Evolutionary conservation across 2,113 vertebrate genomes (phyloP).

Genomic region (Puffinus mauretanicus): DNA sequence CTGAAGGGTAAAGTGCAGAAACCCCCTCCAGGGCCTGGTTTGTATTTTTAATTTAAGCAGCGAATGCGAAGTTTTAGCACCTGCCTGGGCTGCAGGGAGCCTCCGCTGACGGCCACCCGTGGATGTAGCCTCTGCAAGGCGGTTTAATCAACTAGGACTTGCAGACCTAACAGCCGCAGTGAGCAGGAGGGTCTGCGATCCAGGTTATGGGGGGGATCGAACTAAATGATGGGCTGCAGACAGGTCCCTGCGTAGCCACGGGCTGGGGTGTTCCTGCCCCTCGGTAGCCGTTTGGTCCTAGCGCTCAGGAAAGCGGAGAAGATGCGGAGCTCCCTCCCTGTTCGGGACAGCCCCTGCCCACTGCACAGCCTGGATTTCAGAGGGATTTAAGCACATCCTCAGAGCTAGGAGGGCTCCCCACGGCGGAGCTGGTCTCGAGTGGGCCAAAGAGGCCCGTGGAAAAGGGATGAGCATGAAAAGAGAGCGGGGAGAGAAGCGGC

Average conservation of each 20-base stretch:
- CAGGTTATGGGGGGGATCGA: no score
- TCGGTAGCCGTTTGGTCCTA: background rate
- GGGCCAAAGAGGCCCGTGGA: background rate
- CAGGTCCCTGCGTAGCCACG: background rate
- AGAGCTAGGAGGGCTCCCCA: background rate
- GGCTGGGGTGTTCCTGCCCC: background rate
- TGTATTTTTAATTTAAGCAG: background rate
- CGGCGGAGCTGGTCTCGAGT: fast-evolving
- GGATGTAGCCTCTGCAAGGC: background rate
- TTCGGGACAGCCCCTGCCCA: background rate
- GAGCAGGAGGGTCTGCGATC: background rate
- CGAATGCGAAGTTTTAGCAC: background rate
- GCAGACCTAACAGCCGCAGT: background rate
- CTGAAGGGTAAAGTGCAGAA: background rate
- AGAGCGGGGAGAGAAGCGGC: background rate
- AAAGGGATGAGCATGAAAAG: background rate
- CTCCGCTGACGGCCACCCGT: background rate
- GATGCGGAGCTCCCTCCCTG: background rate
- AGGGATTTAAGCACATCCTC: background rate
- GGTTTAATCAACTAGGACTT: fast-evolving
- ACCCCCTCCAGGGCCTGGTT: background rate
- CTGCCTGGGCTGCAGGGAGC: background rate
- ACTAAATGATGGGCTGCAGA: fast-evolving
- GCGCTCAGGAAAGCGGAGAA: background rate
- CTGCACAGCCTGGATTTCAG: background rate